Evolutionary conservation across 2,113 vertebrate genomes (phyloP).

Genomic region (Procapra przewalskii): DNA sequence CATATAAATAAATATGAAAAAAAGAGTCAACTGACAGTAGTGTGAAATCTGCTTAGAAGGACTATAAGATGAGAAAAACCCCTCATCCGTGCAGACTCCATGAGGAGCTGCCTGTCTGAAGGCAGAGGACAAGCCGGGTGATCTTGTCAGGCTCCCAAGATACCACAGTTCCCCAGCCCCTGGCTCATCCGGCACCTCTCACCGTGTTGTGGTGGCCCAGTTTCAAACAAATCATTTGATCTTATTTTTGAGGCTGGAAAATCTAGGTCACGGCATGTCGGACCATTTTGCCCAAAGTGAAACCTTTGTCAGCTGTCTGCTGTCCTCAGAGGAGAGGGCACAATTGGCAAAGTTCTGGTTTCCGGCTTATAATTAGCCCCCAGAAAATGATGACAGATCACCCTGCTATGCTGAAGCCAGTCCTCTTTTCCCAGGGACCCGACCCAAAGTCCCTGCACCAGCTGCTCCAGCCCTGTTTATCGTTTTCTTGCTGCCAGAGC

Average conservation of each 20-base stretch:
- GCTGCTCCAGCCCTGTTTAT: neutral
- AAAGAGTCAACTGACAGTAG: neutral
- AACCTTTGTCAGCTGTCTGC: neutral
- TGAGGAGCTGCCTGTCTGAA: neutral
- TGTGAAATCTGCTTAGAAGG: neutral
- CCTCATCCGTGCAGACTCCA: fast-evolving
- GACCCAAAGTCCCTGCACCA: neutral
- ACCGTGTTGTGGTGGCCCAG: neutral
- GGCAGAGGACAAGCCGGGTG: neutral
- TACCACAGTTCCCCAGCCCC: neutral
- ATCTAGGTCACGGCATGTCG: neutral
- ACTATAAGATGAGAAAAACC: neutral
- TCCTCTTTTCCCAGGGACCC: neutral
- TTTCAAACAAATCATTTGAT: neutral
- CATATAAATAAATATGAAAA: neutral
- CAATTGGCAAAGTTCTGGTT: slow-evolving; percentile 5
- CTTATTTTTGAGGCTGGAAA: neutral
- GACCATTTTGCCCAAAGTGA: neutral
- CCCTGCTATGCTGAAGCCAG: neutral
- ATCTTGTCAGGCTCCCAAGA: neutral
- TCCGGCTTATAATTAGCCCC: slow-evolving; percentile 37
- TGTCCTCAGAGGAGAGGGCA: neutral
- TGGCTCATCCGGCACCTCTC: neutral
- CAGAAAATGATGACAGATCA: slow-evolving; percentile 25
- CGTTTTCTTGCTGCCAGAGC: neutral